Conservation (phyloP, 2,113 vertebrate species). For the Lasiurus cinereus region DNA sequence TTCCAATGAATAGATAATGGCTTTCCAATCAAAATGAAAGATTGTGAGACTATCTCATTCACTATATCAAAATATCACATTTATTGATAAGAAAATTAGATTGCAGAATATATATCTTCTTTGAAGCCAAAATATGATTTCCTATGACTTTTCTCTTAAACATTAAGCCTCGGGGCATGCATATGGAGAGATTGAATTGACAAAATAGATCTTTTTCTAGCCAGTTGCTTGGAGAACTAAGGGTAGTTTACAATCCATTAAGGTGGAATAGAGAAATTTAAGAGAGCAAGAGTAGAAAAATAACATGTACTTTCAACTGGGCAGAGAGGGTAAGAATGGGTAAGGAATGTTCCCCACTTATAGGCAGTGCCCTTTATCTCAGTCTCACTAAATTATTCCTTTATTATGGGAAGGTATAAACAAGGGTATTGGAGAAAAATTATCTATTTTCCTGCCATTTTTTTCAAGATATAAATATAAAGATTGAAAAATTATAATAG, state of each 20-base stretch:
- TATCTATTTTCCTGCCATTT: not conserved
- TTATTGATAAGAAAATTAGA: constrained; percentile 3
- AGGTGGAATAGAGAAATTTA: not conserved
- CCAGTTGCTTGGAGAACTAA: not conserved
- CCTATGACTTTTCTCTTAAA: not conserved
- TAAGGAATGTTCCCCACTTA: not conserved
- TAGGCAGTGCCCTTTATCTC: not conserved
- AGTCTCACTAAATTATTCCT: not conserved
- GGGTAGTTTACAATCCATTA: not conserved
- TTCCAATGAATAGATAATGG: not conserved
- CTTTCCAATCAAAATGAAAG: not conserved
- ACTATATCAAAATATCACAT: not conserved
- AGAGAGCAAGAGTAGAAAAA: not conserved
- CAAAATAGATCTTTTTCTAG: not conserved
- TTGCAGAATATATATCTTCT: not conserved
- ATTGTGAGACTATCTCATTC: not conserved
- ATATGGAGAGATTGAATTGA: not conserved
- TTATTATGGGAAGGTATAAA: not conserved
- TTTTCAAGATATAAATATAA: not conserved
- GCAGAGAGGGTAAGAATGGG: not conserved
- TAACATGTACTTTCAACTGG: not conserved
- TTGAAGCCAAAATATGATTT: not conserved
- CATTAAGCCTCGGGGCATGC: not conserved
- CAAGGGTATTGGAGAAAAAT: not conserved
- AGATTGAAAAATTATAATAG: not conserved